Evolutionary conservation across 1,140 invertebrate genomes (phyloP), one percentile per base, ranked within the genome.

Genomic region (Odontomachus brunneus): DNA sequence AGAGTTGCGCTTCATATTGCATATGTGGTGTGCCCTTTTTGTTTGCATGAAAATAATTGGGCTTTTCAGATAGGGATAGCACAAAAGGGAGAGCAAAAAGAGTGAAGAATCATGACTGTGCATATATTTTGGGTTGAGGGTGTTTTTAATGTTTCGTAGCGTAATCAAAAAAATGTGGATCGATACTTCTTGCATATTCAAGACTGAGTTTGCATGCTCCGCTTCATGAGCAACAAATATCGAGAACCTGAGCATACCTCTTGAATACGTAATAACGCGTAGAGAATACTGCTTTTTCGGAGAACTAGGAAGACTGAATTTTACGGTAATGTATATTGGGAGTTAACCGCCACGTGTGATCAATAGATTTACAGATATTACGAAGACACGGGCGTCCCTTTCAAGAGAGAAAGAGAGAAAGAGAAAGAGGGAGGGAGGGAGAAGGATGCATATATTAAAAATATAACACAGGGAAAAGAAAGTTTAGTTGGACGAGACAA

Each of bases 131-230:
- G 17, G 48, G 3, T 15, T 49, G 9, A 29, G 17, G 15, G 22
- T 24, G 22, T 44, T 38, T 55, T 38, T 57, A 55, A 57, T 72
- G 38, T 38, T 57, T 57, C 22, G 3, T 19, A 19, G 53, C 53
- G 53, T 19, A 55, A 55, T 65, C n/a, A 11, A 44, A 65, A n/a
- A 60, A 29, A 38, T 29, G 44, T 22, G n/a, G 53, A 55, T 55
- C 53, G 19, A 55, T 19, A 19, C 53, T 19, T 55, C 53, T 19
- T 55, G 53, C n/a, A 55, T 55, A 55, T 55, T 55, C 53, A 55
- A 55, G 53, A 55, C 3, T 55, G 38, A 3, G 53, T 55, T 55
- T 55, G 24, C n/a, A 57, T 59, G 24, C n/a, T 59, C 3, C 1
- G 15, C 14, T 24, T 24, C 3, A 24, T 24, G 29, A 59, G 15